Base-by-base conservation (phyloP, 2,888 invertebrate genomes). In the Catocala sponsa region DNA sequence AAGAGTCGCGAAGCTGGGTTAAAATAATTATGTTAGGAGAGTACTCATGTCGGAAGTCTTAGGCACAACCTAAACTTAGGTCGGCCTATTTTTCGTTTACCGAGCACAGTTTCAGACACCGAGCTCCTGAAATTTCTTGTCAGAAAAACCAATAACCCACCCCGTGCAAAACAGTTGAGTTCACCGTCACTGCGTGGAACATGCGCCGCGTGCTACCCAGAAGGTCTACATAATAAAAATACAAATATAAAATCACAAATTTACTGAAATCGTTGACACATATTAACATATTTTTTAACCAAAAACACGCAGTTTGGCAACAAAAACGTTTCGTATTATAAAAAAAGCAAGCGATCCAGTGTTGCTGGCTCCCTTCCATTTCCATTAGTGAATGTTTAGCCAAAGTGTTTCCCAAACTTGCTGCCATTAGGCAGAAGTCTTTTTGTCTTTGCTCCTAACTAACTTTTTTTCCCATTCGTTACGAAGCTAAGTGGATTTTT, bases 371-470 rank as follows among this genome's bases (percentile, higher is more conserved):
- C 78, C 83, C 86, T 91, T 93, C 93, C 93, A 94, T 92, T 91
- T 92, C 94, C 94, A 94, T 94, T 94, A 94, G 92, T 81, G 86
- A 87, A 91, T 94, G 90, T 93, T 94, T 93, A 94, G 91, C 91
- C 87, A 91, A 93, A 94, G 91, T 92, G 92, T 92, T 93, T 90
- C 91, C 89, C 86, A 81, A 94, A 93, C 91, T 93, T 91, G 86
- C 80, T 82, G 82, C 92, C 93, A 93, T 93, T 93, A 93, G 83
- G 83, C 82, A 78, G 61, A 64, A 85, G 85, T 84, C 89, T 92
- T 93, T 92, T 92, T 92, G 88, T 91, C 90, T 89, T 85, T 90
- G 86, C 85, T 84, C 78, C 85, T 81, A 83, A 86, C 88, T 85
- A 88, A 88, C 83, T 84, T 90, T 89, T 86, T 86, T 90, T 88